Percentiles rank a stretch among this genome's conserved stretches.
Evolutionary conservation across 2,888 invertebrate species (phyloP).

Genomic region (Selenia dentaria): DNA sequence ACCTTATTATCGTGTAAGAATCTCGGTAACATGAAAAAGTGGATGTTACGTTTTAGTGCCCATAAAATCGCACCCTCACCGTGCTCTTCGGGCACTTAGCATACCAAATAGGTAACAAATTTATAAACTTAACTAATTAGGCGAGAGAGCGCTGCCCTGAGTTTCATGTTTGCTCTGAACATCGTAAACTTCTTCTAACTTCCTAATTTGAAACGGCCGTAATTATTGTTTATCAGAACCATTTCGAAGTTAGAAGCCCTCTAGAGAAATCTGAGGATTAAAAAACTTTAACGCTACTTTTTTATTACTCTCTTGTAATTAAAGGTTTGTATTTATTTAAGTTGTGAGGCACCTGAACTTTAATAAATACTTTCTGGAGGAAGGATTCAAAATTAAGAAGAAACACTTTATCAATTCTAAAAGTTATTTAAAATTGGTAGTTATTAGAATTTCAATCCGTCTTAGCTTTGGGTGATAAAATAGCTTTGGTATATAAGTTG

Average conservation of each 20-base stretch:
- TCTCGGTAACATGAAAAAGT: conserved; percentile 44
- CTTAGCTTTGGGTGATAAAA: too few relatives aligned
- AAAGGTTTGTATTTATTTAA: conserved; percentile 20
- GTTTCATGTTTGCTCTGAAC: conserved; percentile 72
- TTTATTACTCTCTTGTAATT: conserved; percentile 28
- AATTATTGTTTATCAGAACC: conserved; percentile 65
- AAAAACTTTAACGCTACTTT: conserved; percentile 41
- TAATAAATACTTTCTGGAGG: too few relatives aligned
- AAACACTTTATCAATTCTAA: too few relatives aligned
- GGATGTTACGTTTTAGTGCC: conserved; percentile 40
- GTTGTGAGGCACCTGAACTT: too few relatives aligned
- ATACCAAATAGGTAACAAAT: conserved; percentile 80
- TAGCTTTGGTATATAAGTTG: too few relatives aligned
- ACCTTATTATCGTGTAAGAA: conserved; percentile 20
- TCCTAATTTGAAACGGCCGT: conserved; percentile 68
- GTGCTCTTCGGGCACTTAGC: conserved; percentile 64
- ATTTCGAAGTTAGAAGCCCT: conserved; percentile 47
- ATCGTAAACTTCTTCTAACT: conserved; percentile 62
- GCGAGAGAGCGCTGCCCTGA: conserved; percentile 53
- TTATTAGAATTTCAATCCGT: too few relatives aligned
- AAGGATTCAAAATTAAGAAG: too few relatives aligned
- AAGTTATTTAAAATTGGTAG: too few relatives aligned
- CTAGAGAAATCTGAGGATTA: conserved; percentile 46
- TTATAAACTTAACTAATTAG: conserved; percentile 79
- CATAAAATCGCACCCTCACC: conserved; percentile 47